phyloP scores from a whole-genome alignment of 2,888 invertebrate species.

The Uloborus plumipes region DNA sequence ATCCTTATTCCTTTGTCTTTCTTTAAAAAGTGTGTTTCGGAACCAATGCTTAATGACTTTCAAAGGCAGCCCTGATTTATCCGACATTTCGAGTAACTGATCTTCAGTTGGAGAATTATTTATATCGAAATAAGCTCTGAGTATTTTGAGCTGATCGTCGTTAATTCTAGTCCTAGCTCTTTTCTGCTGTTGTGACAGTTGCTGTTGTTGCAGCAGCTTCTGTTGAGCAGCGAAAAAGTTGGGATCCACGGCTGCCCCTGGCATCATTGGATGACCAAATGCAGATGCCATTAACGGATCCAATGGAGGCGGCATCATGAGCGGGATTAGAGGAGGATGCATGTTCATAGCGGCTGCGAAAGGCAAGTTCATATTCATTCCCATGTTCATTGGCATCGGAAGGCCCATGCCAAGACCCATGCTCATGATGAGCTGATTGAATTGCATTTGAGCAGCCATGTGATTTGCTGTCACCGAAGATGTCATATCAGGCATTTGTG shows the following conservation, averaged over 20 bases:
- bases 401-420: conserved; percentile 84
- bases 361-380: conserved; percentile 79
- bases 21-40: conserved; percentile 97
- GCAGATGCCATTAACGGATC: conserved; percentile 76
- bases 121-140: conserved; percentile 98
- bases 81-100: conserved; percentile 98
- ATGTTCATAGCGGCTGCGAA: conserved; percentile 72
- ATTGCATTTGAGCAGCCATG: conserved; percentile 77
- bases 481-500: conserved; percentile 76
- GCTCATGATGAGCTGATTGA: conserved; percentile 91
- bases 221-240: conserved; percentile 67
- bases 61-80: conserved; percentile 95
- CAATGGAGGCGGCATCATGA: conserved; percentile 86
- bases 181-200: conserved; percentile 73
- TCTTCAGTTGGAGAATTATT: conserved; percentile 99
- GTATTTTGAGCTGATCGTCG: conserved; percentile 97
- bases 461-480: conserved; percentile 76
- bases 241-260: conserved; percentile 53
- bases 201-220: conserved; percentile 69
- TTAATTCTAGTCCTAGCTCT: conserved; percentile 98
- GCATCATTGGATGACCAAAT: conserved; percentile 65
- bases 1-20: conserved; percentile 98
- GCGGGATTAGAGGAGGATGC: conserved; percentile 89
- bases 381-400: conserved; percentile 79
- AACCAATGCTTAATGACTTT: conserved; percentile 99